A percentile compares a stretch with the other conserved stretches of the same genome.
phyloP scores from a whole-genome alignment of 2,113 vertebrate species.

The Crocuta crocuta region DNA sequence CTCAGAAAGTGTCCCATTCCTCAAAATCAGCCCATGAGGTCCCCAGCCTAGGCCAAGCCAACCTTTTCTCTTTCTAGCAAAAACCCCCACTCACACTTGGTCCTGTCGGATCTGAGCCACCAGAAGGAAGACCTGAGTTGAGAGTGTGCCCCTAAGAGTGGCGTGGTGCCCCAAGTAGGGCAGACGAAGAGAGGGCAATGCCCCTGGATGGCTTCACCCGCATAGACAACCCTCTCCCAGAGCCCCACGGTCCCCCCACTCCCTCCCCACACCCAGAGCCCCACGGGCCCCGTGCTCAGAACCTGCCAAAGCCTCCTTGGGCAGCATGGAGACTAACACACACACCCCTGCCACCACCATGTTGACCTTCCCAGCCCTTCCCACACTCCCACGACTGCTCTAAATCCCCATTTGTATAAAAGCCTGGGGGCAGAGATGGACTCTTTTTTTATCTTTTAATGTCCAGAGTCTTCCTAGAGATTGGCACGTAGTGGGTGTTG shows the following conservation, averaged over 20 bases:
- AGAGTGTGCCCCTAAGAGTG: not conserved
- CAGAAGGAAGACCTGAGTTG: not conserved
- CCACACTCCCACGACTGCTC: accelerated
- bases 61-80: not conserved
- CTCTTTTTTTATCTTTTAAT: not conserved
- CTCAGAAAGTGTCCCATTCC: not conserved
- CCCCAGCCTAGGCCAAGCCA: not conserved
- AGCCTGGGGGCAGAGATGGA: not conserved
- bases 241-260: not conserved
- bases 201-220: not conserved
- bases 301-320: not conserved
- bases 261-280: not conserved
- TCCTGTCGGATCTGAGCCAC: not conserved
- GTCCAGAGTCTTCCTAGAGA: not conserved
- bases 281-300: not conserved
- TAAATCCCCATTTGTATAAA: not conserved
- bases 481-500: not conserved
- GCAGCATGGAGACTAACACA: not conserved
- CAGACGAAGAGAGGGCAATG: not conserved
- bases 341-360: too few species aligned
- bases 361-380: not conserved
- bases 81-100: not conserved
- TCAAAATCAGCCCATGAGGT: not conserved
- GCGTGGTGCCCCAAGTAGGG: too few species aligned
- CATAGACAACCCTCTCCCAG: not conserved